These are phyloP conservation scores for Endomychus coccineus DNA, from an alignment of 2,888 invertebrate species.

Conservation along the genomic window DNA sequence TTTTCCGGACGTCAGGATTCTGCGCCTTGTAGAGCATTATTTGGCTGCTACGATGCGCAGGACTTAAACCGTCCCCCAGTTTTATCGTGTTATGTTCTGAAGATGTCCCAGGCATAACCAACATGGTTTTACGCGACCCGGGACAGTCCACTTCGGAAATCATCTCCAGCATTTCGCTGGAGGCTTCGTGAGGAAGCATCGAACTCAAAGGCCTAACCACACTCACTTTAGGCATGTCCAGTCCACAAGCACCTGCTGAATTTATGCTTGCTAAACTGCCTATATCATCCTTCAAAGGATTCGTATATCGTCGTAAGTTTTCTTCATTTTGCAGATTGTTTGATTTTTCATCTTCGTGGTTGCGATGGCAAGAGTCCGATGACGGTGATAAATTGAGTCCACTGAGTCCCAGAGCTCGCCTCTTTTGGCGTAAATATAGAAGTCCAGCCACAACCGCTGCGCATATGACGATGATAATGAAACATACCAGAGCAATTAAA, in stretches of 20 bases:
- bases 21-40: constrained; percentile 76
- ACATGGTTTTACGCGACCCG: constrained; percentile 39
- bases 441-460: constrained; percentile 43
- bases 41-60: constrained; percentile 51
- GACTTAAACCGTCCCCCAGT: constrained; percentile 38
- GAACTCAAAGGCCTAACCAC: constrained; percentile 43
- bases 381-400: constrained; percentile 50
- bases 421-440: constrained; percentile 51
- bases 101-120: constrained; percentile 44
- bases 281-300: constrained; percentile 46
- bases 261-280: constrained; percentile 34
- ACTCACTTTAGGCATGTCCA: constrained; percentile 44
- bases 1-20: constrained; percentile 77
- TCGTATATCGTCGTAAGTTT: constrained; percentile 62
- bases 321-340: constrained; percentile 89
- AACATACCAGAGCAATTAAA: constrained; percentile 44
- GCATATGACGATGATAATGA: constrained; percentile 40
- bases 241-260: constrained; percentile 32
- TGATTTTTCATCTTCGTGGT: constrained; percentile 79
- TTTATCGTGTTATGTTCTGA: constrained; percentile 32
- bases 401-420: constrained; percentile 47
- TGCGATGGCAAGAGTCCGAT: constrained; percentile 54
- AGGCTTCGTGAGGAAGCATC: constrained; percentile 42
- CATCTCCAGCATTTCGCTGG: constrained; percentile 59
- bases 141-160: constrained; percentile 51